phyloP scores from a whole-genome alignment of 1,140 invertebrate genomes.

The Galleria mellonella region DNA sequence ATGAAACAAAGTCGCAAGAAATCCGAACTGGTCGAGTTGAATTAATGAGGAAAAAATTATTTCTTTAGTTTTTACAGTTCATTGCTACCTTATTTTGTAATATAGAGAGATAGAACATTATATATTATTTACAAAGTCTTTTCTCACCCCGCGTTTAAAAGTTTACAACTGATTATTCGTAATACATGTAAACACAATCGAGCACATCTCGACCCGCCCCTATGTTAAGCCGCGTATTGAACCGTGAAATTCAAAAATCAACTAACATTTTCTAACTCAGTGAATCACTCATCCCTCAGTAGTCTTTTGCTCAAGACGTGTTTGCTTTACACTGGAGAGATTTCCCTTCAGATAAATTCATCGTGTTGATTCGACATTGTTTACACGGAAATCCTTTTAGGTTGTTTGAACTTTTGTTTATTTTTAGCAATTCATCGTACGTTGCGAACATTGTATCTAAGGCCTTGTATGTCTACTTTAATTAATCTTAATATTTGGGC shows the following conservation, averaged over 20 bases:
- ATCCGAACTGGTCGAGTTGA: too few relatives aligned
- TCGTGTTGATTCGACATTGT: slow-evolving; percentile 58
- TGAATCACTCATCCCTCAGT: slow-evolving; percentile 56
- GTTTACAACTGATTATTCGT: slow-evolving; percentile 3
- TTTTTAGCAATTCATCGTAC: slow-evolving; percentile 5
- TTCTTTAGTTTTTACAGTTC: too few relatives aligned
- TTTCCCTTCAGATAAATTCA: slow-evolving; percentile 59
- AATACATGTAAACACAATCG: slow-evolving; percentile 3
- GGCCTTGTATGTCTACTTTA: too few relatives aligned
- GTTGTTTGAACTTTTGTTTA: slow-evolving; percentile 34
- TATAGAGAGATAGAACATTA: not conserved
- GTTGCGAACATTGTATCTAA: not conserved
- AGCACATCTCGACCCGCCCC: not conserved
- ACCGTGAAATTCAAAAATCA: slow-evolving; percentile 70
- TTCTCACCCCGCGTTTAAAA: not conserved
- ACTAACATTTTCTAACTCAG: slow-evolving; percentile 68
- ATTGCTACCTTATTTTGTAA: too few relatives aligned
- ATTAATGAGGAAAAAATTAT: too few relatives aligned
- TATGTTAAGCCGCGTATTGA: slow-evolving; percentile 40
- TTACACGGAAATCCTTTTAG: slow-evolving; percentile 54
- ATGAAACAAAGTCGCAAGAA: too few relatives aligned
- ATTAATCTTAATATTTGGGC: too few relatives aligned
- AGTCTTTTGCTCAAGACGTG: slow-evolving; percentile 48
- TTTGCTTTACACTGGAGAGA: slow-evolving; percentile 50
- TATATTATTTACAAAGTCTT: slow-evolving; percentile 1